Evolutionary conservation across 1,140 invertebrate species (phyloP).

Genomic region (Zophobas morio): DNA sequence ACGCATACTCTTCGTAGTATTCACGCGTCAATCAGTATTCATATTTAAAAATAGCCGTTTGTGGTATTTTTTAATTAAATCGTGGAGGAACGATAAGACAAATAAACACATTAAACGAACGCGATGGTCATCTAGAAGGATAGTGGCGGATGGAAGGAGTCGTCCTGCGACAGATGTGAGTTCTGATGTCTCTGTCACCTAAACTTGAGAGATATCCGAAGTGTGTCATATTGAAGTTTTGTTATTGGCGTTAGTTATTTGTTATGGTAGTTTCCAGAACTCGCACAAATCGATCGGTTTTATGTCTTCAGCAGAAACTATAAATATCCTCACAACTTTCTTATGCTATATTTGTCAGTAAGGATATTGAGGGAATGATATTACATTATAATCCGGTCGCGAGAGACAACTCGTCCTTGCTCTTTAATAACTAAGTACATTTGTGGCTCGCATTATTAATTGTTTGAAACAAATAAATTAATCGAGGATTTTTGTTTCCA

Average conservation of each 20-base stretch:
- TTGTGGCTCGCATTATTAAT: no score
- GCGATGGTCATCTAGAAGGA: conserved; percentile 28
- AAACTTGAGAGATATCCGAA: conserved; percentile 61
- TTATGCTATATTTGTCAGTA: conserved; percentile 30
- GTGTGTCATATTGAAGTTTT: conserved; percentile 65
- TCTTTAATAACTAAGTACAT: no score
- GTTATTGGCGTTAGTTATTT: conserved; percentile 62
- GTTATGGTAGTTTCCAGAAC: conserved; percentile 57
- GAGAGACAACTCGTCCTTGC: neutral
- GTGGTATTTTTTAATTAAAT: conserved; percentile 26
- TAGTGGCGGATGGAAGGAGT: conserved; percentile 39
- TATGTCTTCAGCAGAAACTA: conserved; percentile 53
- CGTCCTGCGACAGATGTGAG: conserved; percentile 58
- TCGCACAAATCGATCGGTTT: conserved; percentile 57
- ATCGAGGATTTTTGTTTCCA: neutral
- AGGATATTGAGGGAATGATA: conserved; percentile 19
- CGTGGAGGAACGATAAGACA: conserved; percentile 14
- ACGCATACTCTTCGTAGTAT: neutral
- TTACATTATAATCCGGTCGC: conserved; percentile 37
- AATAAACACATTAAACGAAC: conserved; percentile 39
- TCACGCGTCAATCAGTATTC: conserved; percentile 8
- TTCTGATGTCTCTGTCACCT: conserved; percentile 65
- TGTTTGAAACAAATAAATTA: no score
- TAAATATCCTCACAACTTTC: conserved; percentile 48
- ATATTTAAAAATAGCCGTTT: neutral